Base-by-base conservation (phyloP, 2,888 invertebrate genomes). In the Drosophila setosimentum region DNA sequence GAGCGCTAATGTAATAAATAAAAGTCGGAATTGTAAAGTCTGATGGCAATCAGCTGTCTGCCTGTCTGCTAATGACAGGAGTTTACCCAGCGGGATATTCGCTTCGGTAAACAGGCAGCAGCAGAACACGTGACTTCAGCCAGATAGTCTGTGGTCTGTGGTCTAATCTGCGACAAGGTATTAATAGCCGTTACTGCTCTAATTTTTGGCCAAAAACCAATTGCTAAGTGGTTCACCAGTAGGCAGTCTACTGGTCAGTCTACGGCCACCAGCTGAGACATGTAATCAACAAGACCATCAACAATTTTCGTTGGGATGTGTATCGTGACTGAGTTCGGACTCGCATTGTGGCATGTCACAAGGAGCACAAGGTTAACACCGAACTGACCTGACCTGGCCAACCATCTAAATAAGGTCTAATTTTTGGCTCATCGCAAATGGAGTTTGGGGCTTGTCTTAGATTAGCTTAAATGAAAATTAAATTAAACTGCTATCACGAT, bases 251-350 rank as follows among this genome's bases (percentile, higher is more conserved):
- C 10, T 33, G 66, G 63, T 16, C 24, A 62, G 63, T 16, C 24
- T 24, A 24, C 75, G 66, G 62, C 40, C 53, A 29, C 66, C 67
- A 76, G 67, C 64, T 73, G 78, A 78, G 74, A 51, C 67, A 70
- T 58, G 50, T 75, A 75, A 76, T 78, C 76, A 80, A 70, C 63
- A 54, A 58, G 58, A 68, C 64, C 80, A 79, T 69, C 69, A 66
- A 49, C 35, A 29, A 35, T 60, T 78, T 68, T 16, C 33, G 40
- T 13, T 37, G 30, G 42, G 45, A 32, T 62, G 32, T 59, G 35
- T 69, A 48, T 66, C 69, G 66, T 74, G 75, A 63, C 69, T 33
- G 53, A 45, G 27, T 65, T 55, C 21, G 30, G 24, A 29, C 48
- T 33, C 40, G 54, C 21, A 48, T 68, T 59, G 18, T 32, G 65